phyloP scores from a whole-genome alignment of 2,113 vertebrate species.

The Columba janthina region DNA sequence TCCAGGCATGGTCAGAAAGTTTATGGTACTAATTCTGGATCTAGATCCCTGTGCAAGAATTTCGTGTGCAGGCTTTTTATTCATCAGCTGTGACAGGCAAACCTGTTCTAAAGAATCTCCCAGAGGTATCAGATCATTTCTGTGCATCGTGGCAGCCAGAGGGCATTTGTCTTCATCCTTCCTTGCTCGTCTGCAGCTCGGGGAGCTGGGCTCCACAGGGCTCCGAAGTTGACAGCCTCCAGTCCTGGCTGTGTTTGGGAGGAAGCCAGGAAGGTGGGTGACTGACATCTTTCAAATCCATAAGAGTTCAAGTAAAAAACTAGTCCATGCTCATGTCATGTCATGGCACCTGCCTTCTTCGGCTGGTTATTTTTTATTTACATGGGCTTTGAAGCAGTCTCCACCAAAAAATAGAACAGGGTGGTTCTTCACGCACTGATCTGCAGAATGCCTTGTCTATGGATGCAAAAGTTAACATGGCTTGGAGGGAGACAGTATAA shows the following conservation, averaged over 20 bases:
- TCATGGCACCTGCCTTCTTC: background rate
- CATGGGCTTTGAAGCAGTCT: background rate
- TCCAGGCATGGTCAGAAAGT: background rate
- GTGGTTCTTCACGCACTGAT: background rate
- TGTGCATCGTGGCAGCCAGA: accelerated
- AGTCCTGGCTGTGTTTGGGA: background rate
- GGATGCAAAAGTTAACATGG: background rate
- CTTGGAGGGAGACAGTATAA: background rate
- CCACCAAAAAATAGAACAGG: accelerated
- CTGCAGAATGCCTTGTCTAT: accelerated
- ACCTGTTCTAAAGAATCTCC: background rate
- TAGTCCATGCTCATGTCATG: background rate
- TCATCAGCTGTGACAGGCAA: background rate
- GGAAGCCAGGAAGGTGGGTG: background rate
- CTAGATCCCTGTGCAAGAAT: background rate
- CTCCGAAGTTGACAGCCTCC: background rate
- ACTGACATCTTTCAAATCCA: background rate
- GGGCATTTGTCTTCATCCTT: background rate
- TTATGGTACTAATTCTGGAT: background rate
- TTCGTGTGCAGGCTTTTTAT: background rate
- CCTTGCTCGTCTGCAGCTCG: accelerated
- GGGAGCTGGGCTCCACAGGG: background rate
- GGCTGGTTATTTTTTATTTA: background rate
- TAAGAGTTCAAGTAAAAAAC: background rate
- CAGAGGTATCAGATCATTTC: background rate